A percentile compares a stretch with the other conserved stretches of the same genome.
Conservation (phyloP, 2,113 vertebrate species). For the Ptilonorhynchus violaceus region DNA sequence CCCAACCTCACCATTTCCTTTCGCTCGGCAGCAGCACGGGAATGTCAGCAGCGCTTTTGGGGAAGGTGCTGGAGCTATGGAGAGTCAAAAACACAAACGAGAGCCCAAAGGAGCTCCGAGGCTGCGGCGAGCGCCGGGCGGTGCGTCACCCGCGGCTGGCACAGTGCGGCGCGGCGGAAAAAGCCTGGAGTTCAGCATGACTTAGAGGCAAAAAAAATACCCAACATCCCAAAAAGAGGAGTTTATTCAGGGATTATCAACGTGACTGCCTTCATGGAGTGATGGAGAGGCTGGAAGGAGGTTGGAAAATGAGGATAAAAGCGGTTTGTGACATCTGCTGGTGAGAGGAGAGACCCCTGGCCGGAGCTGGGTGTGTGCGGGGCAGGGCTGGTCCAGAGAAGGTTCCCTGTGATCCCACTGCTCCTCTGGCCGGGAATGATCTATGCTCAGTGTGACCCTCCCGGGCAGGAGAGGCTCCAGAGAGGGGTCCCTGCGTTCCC, state of each 20-base stretch:
- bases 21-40: not conserved
- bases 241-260: not conserved
- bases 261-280: not conserved
- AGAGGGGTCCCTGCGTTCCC: too few relatives aligned
- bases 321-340: conserved; percentile 37
- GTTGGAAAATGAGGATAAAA: not conserved
- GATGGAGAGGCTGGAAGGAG: not conserved
- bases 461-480: too few relatives aligned
- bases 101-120: not conserved
- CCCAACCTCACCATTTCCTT: not conserved
- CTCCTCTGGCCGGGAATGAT: too few relatives aligned
- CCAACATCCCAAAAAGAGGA: not conserved
- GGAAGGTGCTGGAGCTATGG: not conserved
- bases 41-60: not conserved
- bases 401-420: not conserved
- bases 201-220: not conserved
- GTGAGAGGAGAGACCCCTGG: not conserved
- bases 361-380: not conserved
- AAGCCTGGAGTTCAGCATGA: not conserved
- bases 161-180: too few relatives aligned
- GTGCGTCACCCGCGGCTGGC: not conserved
- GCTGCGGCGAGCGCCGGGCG: not conserved
- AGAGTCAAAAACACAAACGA: conserved; percentile 1
- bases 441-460: too few relatives aligned
- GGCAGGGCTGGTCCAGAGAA: not conserved